Percentiles rank a stretch among this genome's conserved stretches.
Conservation (phyloP, 2,888 invertebrate species). For the Cosmia pyralina region DNA sequence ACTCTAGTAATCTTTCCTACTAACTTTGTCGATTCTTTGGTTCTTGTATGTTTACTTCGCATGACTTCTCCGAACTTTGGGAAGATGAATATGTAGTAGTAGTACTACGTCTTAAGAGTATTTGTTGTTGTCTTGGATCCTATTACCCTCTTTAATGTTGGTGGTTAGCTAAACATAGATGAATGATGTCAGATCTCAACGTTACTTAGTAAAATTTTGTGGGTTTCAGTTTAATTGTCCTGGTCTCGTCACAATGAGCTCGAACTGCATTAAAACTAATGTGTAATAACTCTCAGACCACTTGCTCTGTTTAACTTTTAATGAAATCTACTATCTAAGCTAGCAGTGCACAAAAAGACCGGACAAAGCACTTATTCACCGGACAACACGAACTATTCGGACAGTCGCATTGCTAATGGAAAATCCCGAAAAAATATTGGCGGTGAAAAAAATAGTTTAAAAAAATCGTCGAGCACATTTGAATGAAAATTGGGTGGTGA, state of each 20-base stretch:
- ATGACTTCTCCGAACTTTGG: slow-evolving; percentile 31
- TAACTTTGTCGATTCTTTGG: slow-evolving; percentile 53
- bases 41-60: slow-evolving; percentile 35
- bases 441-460: slow-evolving; percentile 82
- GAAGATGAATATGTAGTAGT: slow-evolving; percentile 12
- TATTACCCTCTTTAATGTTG: not conserved
- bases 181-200: slow-evolving; percentile 25
- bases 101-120: slow-evolving; percentile 12
- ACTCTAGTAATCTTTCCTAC: slow-evolving; percentile 58
- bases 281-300: slow-evolving; percentile 48
- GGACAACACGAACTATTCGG: slow-evolving; percentile 80
- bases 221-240: slow-evolving; percentile 38
- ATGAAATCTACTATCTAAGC: slow-evolving; percentile 75
- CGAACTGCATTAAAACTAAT: slow-evolving; percentile 56
- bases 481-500: slow-evolving; percentile 89
- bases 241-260: slow-evolving; percentile 46
- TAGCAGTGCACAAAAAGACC: slow-evolving; percentile 71
- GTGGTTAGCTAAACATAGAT: slow-evolving; percentile 17
- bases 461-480: slow-evolving; percentile 87
- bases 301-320: slow-evolving; percentile 73
- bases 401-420: slow-evolving; percentile 87
- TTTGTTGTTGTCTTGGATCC: slow-evolving; percentile 7
- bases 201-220: slow-evolving; percentile 33
- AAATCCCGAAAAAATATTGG: slow-evolving; percentile 88
- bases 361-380: slow-evolving; percentile 77